These are phyloP conservation scores for Eubasilissa regina DNA, from an alignment of 1,140 invertebrate genomes.

Conservation along the genomic window DNA sequence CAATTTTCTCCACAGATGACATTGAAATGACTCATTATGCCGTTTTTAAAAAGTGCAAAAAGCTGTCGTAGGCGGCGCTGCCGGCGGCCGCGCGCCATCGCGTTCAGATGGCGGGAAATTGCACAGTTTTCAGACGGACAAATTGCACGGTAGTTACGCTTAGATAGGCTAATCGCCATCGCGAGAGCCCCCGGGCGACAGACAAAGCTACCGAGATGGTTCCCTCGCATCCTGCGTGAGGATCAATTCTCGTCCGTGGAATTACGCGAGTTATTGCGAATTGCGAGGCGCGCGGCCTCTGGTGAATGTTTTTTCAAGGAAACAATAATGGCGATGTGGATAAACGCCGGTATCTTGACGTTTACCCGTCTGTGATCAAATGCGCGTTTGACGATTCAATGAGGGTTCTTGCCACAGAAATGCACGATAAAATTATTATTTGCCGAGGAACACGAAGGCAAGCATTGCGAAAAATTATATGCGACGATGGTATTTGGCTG, in stretches of 20 bases:
- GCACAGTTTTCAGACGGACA: slow-evolving; percentile 27
- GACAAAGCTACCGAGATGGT: slow-evolving; percentile 43
- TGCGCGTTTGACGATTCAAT: slow-evolving; percentile 7
- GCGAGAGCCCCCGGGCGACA: slow-evolving; percentile 43
- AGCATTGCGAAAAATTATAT: no score
- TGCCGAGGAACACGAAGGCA: no score
- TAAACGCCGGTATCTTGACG: background rate
- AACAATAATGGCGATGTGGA: slow-evolving; percentile 16
- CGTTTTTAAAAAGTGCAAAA: slow-evolving; percentile 45
- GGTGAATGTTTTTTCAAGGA: background rate
- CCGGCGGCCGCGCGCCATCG: slow-evolving; percentile 35
- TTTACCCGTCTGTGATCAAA: background rate
- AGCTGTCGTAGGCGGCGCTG: slow-evolving; percentile 31
- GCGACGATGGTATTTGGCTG: no score
- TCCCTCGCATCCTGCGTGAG: slow-evolving; percentile 19
- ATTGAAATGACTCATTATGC: slow-evolving; percentile 33
- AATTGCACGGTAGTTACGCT: slow-evolving; percentile 54
- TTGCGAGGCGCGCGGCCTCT: background rate
- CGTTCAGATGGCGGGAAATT: slow-evolving; percentile 31
- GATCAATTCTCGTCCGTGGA: background rate
- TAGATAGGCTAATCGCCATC: slow-evolving; percentile 54
- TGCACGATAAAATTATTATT: no score
- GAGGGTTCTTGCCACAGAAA: background rate
- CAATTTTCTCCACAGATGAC: slow-evolving; percentile 44
- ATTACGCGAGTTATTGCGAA: slow-evolving; percentile 15